A percentile compares a stretch with the other conserved stretches of the same genome.
These are phyloP conservation scores for Ditylenchus dipsaci DNA, from an alignment of 1,140 invertebrate species.

Conservation along the genomic window DNA sequence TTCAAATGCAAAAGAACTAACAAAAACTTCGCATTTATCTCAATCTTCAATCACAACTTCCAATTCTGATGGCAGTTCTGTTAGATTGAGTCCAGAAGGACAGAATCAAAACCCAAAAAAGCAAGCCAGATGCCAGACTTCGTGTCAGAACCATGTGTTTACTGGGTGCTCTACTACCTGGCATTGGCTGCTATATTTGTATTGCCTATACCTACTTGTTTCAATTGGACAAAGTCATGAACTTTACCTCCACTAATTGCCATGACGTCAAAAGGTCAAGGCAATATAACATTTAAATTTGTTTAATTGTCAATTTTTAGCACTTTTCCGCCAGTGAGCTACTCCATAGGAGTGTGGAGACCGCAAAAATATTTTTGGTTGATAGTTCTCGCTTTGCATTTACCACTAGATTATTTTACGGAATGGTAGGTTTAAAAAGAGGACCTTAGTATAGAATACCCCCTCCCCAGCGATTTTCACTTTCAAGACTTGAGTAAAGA, in stretches of 20 bases:
- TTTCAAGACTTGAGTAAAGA: too few species aligned
- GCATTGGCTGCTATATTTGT: slow-evolving; percentile 53
- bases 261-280: slow-evolving; percentile 47
- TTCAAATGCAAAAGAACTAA: too few species aligned
- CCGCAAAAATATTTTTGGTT: slow-evolving; percentile 55
- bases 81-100: too few species aligned
- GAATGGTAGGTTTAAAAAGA: slow-evolving; percentile 8
- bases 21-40: too few species aligned
- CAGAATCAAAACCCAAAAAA: too few species aligned
- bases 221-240: slow-evolving; percentile 48
- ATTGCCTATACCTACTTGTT: slow-evolving; percentile 53
- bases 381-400: slow-evolving; percentile 48
- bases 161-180: slow-evolving; percentile 28
- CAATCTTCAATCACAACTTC: too few species aligned
- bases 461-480: background rate
- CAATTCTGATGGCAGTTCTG: too few species aligned
- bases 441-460: background rate
- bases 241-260: slow-evolving; percentile 52
- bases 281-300: slow-evolving; percentile 1
- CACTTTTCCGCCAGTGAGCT: slow-evolving; percentile 49
- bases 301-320: slow-evolving; percentile 37
- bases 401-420: slow-evolving; percentile 47
- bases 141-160: slow-evolving; percentile 40
- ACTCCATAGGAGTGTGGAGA: slow-evolving; percentile 53
- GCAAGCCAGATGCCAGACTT: slow-evolving; percentile 27